Evolutionary conservation across 2,797 vertebrate species (phyloP).

Genomic region (Numenius phaeopus): DNA sequence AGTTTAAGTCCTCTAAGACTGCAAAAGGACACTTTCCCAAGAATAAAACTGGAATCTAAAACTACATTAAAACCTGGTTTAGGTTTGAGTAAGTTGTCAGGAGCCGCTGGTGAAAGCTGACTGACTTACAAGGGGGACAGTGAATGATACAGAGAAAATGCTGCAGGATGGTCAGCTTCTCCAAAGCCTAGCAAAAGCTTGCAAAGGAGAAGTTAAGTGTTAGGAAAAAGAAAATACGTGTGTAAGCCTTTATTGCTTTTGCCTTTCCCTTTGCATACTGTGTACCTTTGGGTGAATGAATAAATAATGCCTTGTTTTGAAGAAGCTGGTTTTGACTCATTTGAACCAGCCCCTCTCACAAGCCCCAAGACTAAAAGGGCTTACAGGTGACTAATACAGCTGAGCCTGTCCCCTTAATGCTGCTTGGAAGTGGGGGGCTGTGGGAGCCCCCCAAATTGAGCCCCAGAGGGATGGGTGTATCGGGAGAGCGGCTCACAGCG

Average conservation of each 20-base stretch:
- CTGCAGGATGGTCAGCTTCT: background rate
- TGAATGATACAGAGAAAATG: background rate
- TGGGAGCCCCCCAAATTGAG: background rate
- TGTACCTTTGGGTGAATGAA: background rate
- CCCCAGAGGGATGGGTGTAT: fast-evolving
- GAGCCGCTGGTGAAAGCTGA: background rate
- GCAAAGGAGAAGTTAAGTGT: background rate
- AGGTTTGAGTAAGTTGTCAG: background rate
- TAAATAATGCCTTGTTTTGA: background rate
- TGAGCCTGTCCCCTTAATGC: background rate
- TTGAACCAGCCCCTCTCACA: background rate
- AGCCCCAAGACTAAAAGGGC: background rate
- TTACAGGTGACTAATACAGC: background rate
- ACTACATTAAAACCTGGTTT: background rate
- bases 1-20: background rate
- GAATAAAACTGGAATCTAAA: background rate
- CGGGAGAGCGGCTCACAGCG: background rate
- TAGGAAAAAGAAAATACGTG: background rate
- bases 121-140: background rate
- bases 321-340: background rate
- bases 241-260: background rate
- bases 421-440: background rate
- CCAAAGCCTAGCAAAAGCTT: background rate
- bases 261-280: background rate
- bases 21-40: background rate